These are phyloP conservation scores for Rhyzopertha dominica DNA, from an alignment of 1,140 invertebrate genomes.

Conservation along the genomic window DNA sequence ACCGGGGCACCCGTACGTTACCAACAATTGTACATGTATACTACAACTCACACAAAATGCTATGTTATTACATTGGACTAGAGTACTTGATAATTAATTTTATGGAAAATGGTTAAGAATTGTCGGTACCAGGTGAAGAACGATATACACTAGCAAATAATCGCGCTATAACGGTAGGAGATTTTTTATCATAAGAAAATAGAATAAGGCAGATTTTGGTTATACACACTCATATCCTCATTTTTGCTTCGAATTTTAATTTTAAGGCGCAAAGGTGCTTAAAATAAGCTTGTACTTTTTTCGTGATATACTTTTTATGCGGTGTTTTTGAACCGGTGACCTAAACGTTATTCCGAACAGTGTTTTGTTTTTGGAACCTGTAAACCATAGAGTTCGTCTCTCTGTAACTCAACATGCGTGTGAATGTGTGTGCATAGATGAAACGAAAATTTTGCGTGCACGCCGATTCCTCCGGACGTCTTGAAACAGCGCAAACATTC, in stretches of 20 bases:
- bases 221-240: conserved; percentile 55
- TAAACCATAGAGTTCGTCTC: conserved; percentile 14
- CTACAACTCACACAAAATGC: conserved; percentile 51
- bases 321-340: conserved; percentile 46
- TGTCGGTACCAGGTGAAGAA: conserved; percentile 46
- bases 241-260: conserved; percentile 50
- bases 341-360: conserved; percentile 45
- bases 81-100: conserved; percentile 46
- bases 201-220: conserved; percentile 66
- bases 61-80: conserved; percentile 49
- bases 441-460: no score
- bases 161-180: conserved; percentile 47
- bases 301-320: conserved; percentile 52
- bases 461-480: no score
- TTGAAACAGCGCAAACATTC: no score
- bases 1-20: conserved; percentile 44
- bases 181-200: conserved; percentile 55
- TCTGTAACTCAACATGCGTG: conserved; percentile 30
- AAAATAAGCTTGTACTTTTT: conserved; percentile 69
- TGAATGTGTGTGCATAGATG: conserved; percentile 46
- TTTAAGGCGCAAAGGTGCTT: conserved; percentile 69
- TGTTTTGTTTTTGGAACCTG: conserved; percentile 28
- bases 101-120: conserved; percentile 46
- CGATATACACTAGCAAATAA: conserved; percentile 47
- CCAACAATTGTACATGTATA: conserved; percentile 52